These are phyloP conservation scores for Entomyzon cyanotis DNA, from an alignment of 2,113 vertebrate species.

Conservation along the genomic window DNA sequence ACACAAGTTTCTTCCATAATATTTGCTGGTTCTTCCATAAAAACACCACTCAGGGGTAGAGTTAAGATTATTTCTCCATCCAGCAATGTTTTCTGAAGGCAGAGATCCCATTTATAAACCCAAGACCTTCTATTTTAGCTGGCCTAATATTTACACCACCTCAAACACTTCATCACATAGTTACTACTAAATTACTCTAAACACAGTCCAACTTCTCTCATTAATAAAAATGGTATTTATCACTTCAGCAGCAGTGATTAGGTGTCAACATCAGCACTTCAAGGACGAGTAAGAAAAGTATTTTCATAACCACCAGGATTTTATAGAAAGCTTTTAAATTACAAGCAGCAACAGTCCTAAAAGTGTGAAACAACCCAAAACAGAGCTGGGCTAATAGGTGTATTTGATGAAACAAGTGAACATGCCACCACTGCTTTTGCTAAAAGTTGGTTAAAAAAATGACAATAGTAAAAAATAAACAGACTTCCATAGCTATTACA, in stretches of 20 bases:
- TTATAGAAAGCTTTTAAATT: background rate
- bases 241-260: background rate
- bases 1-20: background rate
- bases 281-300: background rate
- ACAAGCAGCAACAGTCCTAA: background rate
- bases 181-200: background rate
- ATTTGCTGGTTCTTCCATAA: background rate
- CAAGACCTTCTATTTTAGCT: background rate
- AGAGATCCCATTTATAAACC: background rate
- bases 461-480: background rate
- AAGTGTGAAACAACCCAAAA: background rate
- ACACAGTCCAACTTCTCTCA: background rate
- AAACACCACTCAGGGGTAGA: accelerated
- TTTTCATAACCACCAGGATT: background rate
- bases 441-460: background rate
- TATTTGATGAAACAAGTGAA: background rate
- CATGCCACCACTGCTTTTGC: background rate
- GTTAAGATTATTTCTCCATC: background rate
- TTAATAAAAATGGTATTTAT: background rate
- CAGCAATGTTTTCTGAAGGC: background rate
- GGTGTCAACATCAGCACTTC: background rate
- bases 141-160: background rate
- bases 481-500: background rate
- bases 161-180: background rate
- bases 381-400: background rate